phyloP scores from a whole-genome alignment of 2,797 vertebrate genomes.

The Podarcis lilfordi region DNA sequence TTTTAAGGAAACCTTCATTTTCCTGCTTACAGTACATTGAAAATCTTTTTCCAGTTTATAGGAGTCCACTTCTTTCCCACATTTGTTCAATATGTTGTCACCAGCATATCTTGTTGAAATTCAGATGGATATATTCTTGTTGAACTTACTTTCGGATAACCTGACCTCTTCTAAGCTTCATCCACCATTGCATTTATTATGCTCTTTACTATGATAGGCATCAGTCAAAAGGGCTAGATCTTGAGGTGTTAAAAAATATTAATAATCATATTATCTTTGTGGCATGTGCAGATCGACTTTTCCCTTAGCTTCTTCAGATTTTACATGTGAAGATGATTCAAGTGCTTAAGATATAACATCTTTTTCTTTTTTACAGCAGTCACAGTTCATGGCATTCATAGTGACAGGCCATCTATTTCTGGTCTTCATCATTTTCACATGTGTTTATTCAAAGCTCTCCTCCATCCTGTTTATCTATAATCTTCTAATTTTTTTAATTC shows the following conservation, averaged over 20 bases:
- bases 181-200: constrained; percentile 1
- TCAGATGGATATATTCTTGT: background rate
- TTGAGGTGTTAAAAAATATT: constrained; percentile 4
- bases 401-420: background rate
- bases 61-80: too few relatives aligned
- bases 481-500: background rate
- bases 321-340: constrained; percentile 6
- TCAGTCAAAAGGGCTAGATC: background rate
- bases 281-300: background rate
- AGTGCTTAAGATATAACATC: background rate
- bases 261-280: background rate
- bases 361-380: constrained; percentile 4
- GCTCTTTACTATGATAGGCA: background rate
- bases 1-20: too few relatives aligned
- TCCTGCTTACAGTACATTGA: too few relatives aligned
- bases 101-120: background rate
- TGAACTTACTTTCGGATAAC: background rate
- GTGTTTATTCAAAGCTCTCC: background rate
- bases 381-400: background rate
- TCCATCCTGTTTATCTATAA: background rate
- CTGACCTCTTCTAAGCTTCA: background rate
- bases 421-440: background rate
- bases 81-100: background rate
- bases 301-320: background rate
- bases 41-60: too few relatives aligned